phyloP scores from a whole-genome alignment of 2,797 vertebrate species.

The Ataeniobius toweri region DNA sequence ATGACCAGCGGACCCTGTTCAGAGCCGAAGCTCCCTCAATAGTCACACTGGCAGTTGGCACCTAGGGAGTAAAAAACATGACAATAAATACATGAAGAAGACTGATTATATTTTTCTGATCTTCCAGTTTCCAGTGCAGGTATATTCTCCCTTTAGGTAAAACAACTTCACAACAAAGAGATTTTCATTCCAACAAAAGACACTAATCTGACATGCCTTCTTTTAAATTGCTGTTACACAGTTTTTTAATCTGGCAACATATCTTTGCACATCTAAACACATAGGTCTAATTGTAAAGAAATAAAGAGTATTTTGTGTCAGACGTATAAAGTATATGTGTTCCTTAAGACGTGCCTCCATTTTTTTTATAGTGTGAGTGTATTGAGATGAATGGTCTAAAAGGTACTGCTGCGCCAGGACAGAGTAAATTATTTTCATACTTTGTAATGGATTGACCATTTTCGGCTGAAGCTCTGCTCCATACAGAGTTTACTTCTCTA shows the following conservation, averaged over 20 bases:
- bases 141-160: background rate
- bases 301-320: background rate
- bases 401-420: background rate
- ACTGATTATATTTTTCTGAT: background rate
- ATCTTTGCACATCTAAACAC: no score
- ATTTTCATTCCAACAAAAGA: background rate
- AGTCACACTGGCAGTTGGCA: conserved; percentile 93
- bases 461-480: background rate
- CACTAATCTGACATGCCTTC: background rate
- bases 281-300: background rate
- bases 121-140: background rate
- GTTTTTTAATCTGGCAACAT: no score
- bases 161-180: background rate
- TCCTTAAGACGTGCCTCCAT: background rate
- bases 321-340: background rate
- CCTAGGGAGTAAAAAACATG: conserved; percentile 74
- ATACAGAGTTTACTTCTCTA: background rate
- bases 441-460: background rate
- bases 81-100: background rate
- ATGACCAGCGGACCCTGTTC: conserved; percentile 95
- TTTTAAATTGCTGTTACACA: background rate
- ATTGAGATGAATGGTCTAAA: background rate
- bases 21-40: conserved; percentile 94
- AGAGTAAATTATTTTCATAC: background rate
- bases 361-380: background rate